These are phyloP conservation scores for Neria commutata DNA, from an alignment of 2,888 invertebrate species.

Conservation along the genomic window DNA sequence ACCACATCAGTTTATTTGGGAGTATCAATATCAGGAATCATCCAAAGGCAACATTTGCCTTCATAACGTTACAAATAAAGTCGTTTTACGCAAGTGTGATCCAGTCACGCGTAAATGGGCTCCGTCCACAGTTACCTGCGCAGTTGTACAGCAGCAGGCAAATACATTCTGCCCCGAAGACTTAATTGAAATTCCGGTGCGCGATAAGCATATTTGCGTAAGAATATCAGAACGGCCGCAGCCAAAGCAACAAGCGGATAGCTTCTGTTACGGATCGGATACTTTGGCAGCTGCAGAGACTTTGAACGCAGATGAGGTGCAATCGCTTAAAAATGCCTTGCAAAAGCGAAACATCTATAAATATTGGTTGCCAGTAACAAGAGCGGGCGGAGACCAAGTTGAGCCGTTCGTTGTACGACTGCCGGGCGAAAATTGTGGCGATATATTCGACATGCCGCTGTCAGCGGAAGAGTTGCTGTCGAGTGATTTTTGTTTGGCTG, in stretches of 20 bases:
- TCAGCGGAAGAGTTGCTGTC: constrained; percentile 34
- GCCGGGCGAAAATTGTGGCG: constrained; percentile 61
- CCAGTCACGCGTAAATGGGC: constrained; percentile 35
- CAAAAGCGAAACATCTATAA: constrained; percentile 30
- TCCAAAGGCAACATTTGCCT: no score
- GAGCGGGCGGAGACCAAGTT: constrained; percentile 55
- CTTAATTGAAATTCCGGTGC: constrained; percentile 37
- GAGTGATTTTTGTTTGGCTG: constrained; percentile 43
- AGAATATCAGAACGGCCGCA: constrained; percentile 49
- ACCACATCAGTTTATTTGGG: no score
- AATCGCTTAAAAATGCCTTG: constrained; percentile 50
- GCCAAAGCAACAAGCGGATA: constrained; percentile 42
- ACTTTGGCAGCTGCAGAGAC: constrained; percentile 31
- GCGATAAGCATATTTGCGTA: constrained; percentile 43
- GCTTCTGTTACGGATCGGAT: constrained; percentile 48
- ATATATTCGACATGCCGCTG: constrained; percentile 32
- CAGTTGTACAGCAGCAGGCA: background rate
- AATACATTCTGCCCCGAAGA: constrained; percentile 48
- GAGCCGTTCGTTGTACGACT: constrained; percentile 63
- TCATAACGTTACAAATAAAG: background rate
- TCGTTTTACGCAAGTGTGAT: constrained; percentile 40
- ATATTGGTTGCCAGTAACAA: constrained; percentile 65
- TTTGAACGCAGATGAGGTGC: constrained; percentile 30
- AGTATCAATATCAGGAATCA: no score
- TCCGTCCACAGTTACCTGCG: constrained; percentile 31